A percentile compares a stretch with the other conserved stretches of the same genome.
These are phyloP conservation scores for Leptopilina syphax DNA, from an alignment of 2,888 invertebrate species.

Conservation along the genomic window DNA sequence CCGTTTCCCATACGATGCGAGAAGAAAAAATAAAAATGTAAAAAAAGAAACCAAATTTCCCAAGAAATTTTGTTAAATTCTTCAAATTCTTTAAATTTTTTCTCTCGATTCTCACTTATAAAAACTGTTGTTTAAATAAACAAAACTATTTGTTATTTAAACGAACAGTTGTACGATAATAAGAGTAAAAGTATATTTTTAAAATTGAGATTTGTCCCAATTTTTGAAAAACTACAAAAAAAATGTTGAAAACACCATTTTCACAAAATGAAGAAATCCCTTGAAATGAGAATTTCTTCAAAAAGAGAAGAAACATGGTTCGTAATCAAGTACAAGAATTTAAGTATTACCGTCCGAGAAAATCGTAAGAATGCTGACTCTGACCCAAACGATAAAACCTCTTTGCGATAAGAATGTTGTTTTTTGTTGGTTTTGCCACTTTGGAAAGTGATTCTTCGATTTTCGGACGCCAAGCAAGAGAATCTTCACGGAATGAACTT, in stretches of 20 bases:
- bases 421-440: constrained; percentile 33
- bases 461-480: constrained; percentile 45
- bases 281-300: not conserved
- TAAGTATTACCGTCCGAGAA: constrained; percentile 14
- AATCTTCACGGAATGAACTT: constrained; percentile 55
- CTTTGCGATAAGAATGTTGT: constrained; percentile 34
- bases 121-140: too few relatives aligned
- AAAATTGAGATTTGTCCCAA: too few relatives aligned
- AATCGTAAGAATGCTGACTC: constrained; percentile 22
- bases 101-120: too few relatives aligned
- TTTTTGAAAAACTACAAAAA: too few relatives aligned
- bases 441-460: constrained; percentile 45
- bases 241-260: too few relatives aligned
- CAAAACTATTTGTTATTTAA: too few relatives aligned
- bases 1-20: not conserved
- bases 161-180: too few relatives aligned
- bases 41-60: not conserved
- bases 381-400: constrained; percentile 27
- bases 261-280: not conserved
- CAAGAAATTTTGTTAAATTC: too few relatives aligned
- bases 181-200: too few relatives aligned
- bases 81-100: too few relatives aligned
- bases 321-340: constrained; percentile 21
- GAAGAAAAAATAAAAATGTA: too few relatives aligned
- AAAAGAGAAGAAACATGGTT: not conserved